Evolutionary conservation across 1,140 invertebrate species (phyloP).

Genomic region (Tyrophagus putrescentiae): DNA sequence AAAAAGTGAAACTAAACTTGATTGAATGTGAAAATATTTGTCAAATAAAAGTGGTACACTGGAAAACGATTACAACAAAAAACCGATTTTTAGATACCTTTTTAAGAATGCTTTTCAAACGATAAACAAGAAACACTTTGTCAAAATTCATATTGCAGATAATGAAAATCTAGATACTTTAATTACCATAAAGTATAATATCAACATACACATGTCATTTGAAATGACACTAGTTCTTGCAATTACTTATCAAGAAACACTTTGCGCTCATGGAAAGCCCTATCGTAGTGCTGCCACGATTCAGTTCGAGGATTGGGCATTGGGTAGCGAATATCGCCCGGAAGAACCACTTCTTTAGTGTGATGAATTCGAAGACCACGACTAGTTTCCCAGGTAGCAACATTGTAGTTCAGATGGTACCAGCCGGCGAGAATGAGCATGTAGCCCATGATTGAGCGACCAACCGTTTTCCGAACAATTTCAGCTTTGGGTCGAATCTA

Average conservation of each 20-base stretch:
- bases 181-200: no score
- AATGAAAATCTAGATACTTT: no score
- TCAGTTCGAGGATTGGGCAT: slow-evolving; percentile 39
- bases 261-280: slow-evolving; percentile 43
- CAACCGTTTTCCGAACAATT: background rate
- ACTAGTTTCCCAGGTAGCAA: slow-evolving; percentile 4
- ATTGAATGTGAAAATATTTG: no score
- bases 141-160: no score
- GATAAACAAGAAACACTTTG: no score
- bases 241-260: slow-evolving; percentile 22
- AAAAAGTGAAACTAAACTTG: no score
- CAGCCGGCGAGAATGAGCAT: background rate
- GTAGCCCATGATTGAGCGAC: slow-evolving; percentile 3
- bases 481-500: background rate
- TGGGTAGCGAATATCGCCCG: slow-evolving; percentile 50
- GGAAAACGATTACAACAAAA: no score
- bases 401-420: slow-evolving; percentile 17
- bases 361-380: background rate
- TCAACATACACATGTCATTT: no score
- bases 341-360: slow-evolving; percentile 30
- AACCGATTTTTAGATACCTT: no score
- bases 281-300: slow-evolving; percentile 47
- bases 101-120: no score
- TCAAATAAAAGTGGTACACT: no score
- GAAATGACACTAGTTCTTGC: no score